These are phyloP conservation scores for Tor tambroides DNA, from an alignment of 2,113 vertebrate species.

Conservation along the genomic window DNA sequence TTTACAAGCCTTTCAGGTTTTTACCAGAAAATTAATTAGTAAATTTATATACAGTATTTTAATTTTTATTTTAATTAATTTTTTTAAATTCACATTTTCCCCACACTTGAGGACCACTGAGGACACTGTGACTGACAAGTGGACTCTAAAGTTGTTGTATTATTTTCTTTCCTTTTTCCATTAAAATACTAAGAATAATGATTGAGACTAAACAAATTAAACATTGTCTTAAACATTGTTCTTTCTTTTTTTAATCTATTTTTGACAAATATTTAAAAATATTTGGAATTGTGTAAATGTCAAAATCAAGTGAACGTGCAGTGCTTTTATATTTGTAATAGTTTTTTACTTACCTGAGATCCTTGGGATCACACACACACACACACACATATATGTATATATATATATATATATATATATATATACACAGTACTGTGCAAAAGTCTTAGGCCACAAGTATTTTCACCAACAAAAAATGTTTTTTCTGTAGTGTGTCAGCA, in stretches of 20 bases:
- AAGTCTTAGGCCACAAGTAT: too few relatives aligned
- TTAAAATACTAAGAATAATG: not conserved
- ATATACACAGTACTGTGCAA: too few relatives aligned
- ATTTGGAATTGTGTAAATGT: not conserved
- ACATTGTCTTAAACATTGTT: not conserved
- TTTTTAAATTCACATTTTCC: not conserved
- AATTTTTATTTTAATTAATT: too few relatives aligned
- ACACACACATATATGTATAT: too few relatives aligned
- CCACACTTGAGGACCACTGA: not conserved
- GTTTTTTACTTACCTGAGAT: too few relatives aligned
- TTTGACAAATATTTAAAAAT: not conserved
- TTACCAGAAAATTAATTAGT: not conserved
- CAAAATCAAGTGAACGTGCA: not conserved
- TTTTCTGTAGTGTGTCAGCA: too few relatives aligned
- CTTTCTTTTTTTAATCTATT: not conserved
- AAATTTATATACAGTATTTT: not conserved
- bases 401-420: too few relatives aligned
- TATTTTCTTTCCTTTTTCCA: not conserved
- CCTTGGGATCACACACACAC: too few relatives aligned
- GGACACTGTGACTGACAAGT: not conserved
- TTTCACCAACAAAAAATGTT: too few relatives aligned
- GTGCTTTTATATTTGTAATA: too few relatives aligned
- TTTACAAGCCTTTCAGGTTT: not conserved
- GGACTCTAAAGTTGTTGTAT: not conserved
- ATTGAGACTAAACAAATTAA: not conserved